phyloP scores from a whole-genome alignment of 2,888 invertebrate species.

The Lycaena phlaeas region DNA sequence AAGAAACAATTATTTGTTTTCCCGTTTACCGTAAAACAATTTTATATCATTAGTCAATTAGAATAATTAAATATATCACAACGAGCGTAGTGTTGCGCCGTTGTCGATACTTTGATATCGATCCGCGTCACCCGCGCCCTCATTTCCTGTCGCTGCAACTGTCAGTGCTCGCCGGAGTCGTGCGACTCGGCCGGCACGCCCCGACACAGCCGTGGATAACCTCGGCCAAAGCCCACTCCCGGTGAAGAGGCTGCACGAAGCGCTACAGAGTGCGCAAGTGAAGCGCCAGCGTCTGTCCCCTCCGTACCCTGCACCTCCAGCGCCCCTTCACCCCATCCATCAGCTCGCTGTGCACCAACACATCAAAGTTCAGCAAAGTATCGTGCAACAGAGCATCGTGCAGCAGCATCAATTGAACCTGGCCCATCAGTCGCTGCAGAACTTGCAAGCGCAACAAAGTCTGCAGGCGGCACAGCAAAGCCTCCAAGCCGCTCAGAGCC shows the following conservation, averaged over 20 bases:
- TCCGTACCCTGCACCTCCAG: constrained; percentile 69
- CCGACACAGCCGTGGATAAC: constrained; percentile 71
- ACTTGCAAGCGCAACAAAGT: constrained; percentile 39
- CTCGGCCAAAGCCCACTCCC: constrained; percentile 70
- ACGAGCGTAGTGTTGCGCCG: constrained; percentile 41
- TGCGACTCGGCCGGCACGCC: constrained; percentile 70
- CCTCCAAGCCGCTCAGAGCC: constrained; percentile 42
- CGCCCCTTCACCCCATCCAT: constrained; percentile 57
- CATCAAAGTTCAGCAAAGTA: constrained; percentile 64
- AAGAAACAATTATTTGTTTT: constrained; percentile 36
- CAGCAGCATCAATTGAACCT: constrained; percentile 64
- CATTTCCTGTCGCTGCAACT: constrained; percentile 52
- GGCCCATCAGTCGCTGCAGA: constrained; percentile 62
- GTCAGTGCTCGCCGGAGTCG: constrained; percentile 71
- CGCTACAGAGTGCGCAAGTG: constrained; percentile 73
- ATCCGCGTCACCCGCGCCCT: constrained; percentile 56
- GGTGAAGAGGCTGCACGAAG: constrained; percentile 75
- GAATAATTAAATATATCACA: constrained; percentile 26
- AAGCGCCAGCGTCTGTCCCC: constrained; percentile 76
- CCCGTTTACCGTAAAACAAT: constrained; percentile 18
- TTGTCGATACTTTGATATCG: constrained; percentile 37
- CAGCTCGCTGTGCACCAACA: constrained; percentile 65
- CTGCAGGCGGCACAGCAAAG: constrained; percentile 34
- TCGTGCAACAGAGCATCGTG: constrained; percentile 65
- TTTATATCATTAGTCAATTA: constrained; percentile 34